These are phyloP conservation scores for Listronotus oregonensis DNA, from an alignment of 1,140 invertebrate species.

Conservation along the genomic window DNA sequence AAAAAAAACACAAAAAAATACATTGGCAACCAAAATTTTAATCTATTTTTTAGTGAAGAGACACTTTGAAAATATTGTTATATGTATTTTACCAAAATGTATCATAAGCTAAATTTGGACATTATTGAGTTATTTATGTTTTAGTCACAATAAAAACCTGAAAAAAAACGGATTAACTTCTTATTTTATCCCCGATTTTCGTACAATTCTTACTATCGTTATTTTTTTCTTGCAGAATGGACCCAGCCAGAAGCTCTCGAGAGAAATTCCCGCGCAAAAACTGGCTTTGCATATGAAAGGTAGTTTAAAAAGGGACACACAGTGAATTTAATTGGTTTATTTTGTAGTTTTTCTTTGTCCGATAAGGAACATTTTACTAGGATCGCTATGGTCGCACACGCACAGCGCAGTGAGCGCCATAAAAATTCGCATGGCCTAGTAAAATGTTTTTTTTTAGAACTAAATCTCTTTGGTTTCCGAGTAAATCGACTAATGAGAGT, in stretches of 20 bases:
- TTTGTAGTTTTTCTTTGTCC: neutral
- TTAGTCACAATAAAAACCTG: constrained; percentile 11
- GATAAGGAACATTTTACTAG: neutral
- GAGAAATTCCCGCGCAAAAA: neutral
- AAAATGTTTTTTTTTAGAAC: too few species aligned
- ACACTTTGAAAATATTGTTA: neutral
- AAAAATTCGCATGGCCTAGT: too few species aligned
- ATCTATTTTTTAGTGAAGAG: neutral
- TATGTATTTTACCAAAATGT: neutral
- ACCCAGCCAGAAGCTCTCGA: neutral
- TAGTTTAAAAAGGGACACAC: constrained; percentile 27
- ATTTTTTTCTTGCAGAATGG: constrained; percentile 34
- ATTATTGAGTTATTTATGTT: neutral
- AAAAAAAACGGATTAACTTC: constrained; percentile 2
- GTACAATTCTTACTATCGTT: constrained; percentile 5
- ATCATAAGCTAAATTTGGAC: neutral
- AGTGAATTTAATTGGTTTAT: constrained; percentile 14
- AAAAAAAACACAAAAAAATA: constrained; percentile 16
- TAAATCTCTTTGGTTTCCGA: too few species aligned
- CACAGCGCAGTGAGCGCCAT: neutral
- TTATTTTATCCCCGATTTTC: constrained; percentile 1
- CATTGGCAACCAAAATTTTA: neutral
- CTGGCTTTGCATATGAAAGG: constrained; percentile 16
- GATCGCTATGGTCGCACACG: too few species aligned
- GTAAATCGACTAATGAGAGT: too few species aligned